Percentiles rank a stretch among this genome's conserved stretches.
Conservation (phyloP, 2,113 vertebrate genomes). For the Clupea harengus region DNA sequence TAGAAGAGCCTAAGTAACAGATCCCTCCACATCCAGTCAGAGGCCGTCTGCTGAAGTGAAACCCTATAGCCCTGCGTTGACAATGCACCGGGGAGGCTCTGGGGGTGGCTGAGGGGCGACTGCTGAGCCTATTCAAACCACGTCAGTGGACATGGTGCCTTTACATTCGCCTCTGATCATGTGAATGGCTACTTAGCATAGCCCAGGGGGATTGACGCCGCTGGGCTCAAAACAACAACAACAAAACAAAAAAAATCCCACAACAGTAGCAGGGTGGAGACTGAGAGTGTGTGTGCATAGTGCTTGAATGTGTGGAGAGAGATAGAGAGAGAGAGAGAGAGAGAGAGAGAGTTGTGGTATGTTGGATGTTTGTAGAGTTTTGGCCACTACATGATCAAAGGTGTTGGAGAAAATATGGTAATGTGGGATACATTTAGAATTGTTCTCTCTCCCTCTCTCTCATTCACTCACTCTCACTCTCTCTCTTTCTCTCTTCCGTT, state of each 20-base stretch:
- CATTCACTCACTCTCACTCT: not conserved
- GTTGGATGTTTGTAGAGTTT: not conserved
- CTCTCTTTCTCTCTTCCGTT: not conserved
- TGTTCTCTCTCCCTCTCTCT: constrained; percentile 17
- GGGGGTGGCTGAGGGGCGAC: constrained; percentile 45
- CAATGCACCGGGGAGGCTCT: not conserved
- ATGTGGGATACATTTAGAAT: not conserved
- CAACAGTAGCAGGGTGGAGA: not conserved
- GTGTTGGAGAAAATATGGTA: not conserved
- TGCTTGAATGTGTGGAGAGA: constrained; percentile 31
- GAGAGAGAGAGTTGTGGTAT: not conserved
- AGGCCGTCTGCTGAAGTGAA: not conserved
- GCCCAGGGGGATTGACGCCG: too few relatives aligned
- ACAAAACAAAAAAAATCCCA: not conserved
- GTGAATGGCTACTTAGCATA: constrained; percentile 22
- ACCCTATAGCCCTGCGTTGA: not conserved
- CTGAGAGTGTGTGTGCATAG: constrained; percentile 5
- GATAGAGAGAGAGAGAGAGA: not conserved
- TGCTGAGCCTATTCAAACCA: constrained; percentile 60
- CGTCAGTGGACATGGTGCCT: constrained; percentile 24
- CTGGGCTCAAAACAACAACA: not conserved
- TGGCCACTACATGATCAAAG: not conserved
- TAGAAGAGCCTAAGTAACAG: not conserved
- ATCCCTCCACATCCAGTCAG: not conserved
- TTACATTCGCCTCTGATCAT: constrained; percentile 28